A percentile compares a stretch with the other conserved stretches of the same genome.
Evolutionary conservation across 2,888 invertebrate genomes (phyloP).

Genomic region (Byasa hedistus): DNA sequence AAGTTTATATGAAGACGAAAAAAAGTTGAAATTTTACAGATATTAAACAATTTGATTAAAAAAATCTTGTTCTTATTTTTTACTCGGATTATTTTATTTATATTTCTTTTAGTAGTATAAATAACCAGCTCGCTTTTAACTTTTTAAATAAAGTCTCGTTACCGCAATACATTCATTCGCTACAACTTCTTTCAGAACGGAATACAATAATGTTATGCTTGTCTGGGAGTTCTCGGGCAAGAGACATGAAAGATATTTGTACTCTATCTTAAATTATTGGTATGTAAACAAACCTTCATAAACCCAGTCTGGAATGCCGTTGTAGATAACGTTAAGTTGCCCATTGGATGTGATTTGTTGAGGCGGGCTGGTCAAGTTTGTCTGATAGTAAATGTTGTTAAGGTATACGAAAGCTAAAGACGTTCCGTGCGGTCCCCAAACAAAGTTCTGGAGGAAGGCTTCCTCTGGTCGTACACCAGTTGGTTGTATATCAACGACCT

Average conservation of each 20-base stretch:
- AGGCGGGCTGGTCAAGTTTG: slow-evolving; percentile 64
- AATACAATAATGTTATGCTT: neutral
- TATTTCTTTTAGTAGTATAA: no score
- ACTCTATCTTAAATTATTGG: neutral
- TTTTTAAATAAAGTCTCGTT: no score
- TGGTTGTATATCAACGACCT: slow-evolving; percentile 51
- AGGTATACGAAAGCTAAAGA: slow-evolving; percentile 84
- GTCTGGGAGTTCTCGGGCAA: neutral
- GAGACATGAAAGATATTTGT: neutral
- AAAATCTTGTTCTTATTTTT: no score
- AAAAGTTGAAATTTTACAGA: no score
- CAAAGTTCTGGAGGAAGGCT: slow-evolving; percentile 83
- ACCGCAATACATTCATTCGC: no score
- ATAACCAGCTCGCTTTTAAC: no score
- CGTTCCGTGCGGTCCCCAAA: slow-evolving; percentile 88
- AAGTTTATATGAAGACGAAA: no score
- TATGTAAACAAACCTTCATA: slow-evolving; percentile 88
- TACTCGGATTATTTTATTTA: no score
- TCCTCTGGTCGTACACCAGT: slow-evolving; percentile 52
- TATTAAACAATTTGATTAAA: no score
- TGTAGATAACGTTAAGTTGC: slow-evolving; percentile 82
- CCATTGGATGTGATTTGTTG: slow-evolving; percentile 83
- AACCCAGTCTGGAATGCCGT: slow-evolving; percentile 96
- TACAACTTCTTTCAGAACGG: no score
- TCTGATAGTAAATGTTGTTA: slow-evolving; percentile 89